Conservation (phyloP, 1,140 invertebrate species). For the Nephila pilipes region DNA sequence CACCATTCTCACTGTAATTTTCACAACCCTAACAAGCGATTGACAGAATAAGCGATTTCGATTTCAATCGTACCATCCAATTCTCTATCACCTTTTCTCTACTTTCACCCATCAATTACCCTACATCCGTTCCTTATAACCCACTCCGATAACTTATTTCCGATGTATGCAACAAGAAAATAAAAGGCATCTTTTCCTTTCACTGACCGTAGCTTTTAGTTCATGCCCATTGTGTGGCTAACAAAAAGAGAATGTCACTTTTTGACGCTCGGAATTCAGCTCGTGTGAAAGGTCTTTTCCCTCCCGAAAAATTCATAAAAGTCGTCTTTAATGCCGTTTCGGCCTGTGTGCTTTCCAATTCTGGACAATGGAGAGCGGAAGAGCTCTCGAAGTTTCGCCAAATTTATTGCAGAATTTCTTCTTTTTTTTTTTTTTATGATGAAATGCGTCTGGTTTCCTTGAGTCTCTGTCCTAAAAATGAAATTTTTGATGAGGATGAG, state of each 20-base stretch:
- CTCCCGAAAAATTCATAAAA: conserved; percentile 9
- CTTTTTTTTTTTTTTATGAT: not conserved
- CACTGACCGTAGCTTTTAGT: not conserved
- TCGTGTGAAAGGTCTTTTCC: conserved; percentile 8
- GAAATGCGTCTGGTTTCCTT: not conserved
- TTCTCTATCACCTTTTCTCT: not conserved
- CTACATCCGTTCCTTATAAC: not conserved
- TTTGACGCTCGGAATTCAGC: not conserved
- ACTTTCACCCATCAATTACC: not conserved
- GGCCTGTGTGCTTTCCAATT: not conserved
- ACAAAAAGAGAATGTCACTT: not conserved
- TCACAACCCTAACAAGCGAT: too few species aligned
- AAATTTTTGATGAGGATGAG: not conserved
- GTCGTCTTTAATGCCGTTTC: not conserved
- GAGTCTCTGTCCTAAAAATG: not conserved
- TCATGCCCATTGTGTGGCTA: not conserved
- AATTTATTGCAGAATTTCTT: not conserved
- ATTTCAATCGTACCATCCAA: not conserved
- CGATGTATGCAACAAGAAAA: not conserved
- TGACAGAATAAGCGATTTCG: too few species aligned
- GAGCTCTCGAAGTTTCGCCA: not conserved
- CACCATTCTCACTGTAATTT: too few species aligned
- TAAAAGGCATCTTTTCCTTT: not conserved
- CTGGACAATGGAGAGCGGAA: conserved; percentile 19
- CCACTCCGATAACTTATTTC: conserved; percentile 7